These are phyloP conservation scores for Buceros bicornis DNA, from an alignment of 2,797 vertebrate genomes.

Conservation along the genomic window DNA sequence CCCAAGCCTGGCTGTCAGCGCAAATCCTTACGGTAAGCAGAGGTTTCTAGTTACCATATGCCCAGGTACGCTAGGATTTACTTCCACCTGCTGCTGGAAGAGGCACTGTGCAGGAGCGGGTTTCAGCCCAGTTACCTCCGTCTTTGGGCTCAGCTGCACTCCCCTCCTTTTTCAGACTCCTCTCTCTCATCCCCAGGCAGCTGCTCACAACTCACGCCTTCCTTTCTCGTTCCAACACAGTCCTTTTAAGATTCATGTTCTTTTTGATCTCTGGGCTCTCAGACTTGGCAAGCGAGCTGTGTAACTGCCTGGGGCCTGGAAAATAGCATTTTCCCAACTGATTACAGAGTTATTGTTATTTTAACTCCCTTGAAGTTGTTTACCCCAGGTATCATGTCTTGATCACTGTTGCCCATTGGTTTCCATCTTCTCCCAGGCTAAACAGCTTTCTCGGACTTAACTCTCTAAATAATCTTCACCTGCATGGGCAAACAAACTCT, in stretches of 20 bases:
- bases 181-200: constrained; percentile 1
- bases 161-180: constrained; percentile 9
- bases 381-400: constrained; percentile 52
- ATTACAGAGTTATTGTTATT: constrained; percentile 34
- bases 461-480: constrained; percentile 22
- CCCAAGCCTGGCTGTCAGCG: background rate
- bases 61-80: background rate
- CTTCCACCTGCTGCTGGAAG: constrained; percentile 29
- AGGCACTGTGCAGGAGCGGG: background rate
- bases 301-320: background rate
- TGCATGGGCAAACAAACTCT: background rate
- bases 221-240: background rate
- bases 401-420: background rate
- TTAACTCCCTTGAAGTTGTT: constrained; percentile 52
- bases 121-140: background rate
- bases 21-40: background rate
- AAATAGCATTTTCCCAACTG: constrained; percentile 16
- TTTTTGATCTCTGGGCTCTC: constrained; percentile 60
- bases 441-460: constrained; percentile 34
- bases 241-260: background rate
- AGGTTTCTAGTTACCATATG: background rate
- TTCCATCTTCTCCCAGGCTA: constrained; percentile 46
- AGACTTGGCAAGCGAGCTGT: constrained; percentile 37
- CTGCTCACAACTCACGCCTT: constrained; percentile 18
- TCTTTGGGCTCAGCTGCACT: background rate